phyloP scores from a whole-genome alignment of 2,797 vertebrate species.

The Betta splendens region DNA sequence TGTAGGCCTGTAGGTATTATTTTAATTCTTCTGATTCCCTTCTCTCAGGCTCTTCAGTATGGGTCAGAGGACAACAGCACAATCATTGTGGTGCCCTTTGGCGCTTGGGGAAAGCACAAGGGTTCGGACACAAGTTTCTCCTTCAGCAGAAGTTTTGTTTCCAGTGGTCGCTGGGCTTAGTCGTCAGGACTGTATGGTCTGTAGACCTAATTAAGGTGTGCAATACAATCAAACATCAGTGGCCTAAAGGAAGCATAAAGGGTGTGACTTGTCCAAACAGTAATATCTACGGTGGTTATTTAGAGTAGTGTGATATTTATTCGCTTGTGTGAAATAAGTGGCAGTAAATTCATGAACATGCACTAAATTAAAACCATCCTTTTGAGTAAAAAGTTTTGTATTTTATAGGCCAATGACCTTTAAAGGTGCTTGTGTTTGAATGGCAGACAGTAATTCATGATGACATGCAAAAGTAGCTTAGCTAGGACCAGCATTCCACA shows the following conservation, averaged over 20 bases:
- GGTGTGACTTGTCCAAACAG: slow-evolving; percentile 27
- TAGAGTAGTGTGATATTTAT: slow-evolving; percentile 46
- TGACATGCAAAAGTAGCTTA: not conserved
- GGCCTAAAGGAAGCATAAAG: slow-evolving; percentile 30
- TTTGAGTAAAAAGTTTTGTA: slow-evolving; percentile 33
- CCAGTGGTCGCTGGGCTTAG: slow-evolving; percentile 95
- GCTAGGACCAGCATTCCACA: not conserved
- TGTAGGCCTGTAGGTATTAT: too few relatives aligned
- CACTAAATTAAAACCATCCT: slow-evolving; percentile 39
- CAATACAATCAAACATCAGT: slow-evolving; percentile 67
- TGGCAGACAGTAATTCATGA: slow-evolving; percentile 12
- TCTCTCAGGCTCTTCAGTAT: slow-evolving; percentile 89
- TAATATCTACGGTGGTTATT: slow-evolving; percentile 29
- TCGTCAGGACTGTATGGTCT: slow-evolving; percentile 15
- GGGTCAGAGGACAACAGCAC: slow-evolving; percentile 97
- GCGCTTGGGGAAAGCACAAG: slow-evolving; percentile 95
- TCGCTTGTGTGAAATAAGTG: slow-evolving; percentile 20
- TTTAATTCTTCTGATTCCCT: not conserved
- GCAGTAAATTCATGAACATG: slow-evolving; percentile 39
- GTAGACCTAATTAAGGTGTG: slow-evolving; percentile 64
- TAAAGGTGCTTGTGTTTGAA: slow-evolving; percentile 37
- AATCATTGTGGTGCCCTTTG: slow-evolving; percentile 92
- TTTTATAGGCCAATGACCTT: slow-evolving; percentile 30
- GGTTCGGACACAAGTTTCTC: slow-evolving; percentile 88
- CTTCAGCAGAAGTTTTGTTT: slow-evolving; percentile 94